Percentiles rank a stretch among this genome's conserved stretches.
These are phyloP conservation scores for Pharmacophagus antenor DNA, from an alignment of 2,888 invertebrate genomes.

Conservation along the genomic window DNA sequence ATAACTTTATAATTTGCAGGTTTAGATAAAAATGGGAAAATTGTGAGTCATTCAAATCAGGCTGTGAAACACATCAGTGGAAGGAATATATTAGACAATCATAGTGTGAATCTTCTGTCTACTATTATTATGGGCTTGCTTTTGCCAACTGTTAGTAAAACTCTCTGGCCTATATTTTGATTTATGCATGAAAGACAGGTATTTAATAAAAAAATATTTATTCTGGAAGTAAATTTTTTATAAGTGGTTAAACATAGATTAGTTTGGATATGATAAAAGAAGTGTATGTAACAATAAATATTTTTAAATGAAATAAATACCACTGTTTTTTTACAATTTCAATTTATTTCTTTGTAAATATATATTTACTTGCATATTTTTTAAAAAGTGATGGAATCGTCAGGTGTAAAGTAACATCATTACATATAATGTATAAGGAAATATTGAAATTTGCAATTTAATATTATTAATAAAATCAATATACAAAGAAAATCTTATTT, in stretches of 20 bases:
- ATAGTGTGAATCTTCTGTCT: constrained; percentile 92
- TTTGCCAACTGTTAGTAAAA: constrained; percentile 82
- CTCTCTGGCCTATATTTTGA: constrained; percentile 55
- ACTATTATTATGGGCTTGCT: constrained; percentile 87
- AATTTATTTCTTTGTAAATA: no score
- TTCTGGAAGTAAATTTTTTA: neutral
- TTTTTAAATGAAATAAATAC: neutral
- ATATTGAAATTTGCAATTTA: no score
- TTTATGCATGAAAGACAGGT: constrained; percentile 23
- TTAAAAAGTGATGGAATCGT: no score
- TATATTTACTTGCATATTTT: no score
- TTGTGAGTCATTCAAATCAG: constrained; percentile 86
- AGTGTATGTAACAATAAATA: neutral
- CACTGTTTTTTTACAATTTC: no score
- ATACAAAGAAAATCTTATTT: no score
- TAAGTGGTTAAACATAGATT: neutral
- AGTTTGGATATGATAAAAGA: neutral
- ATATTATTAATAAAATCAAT: no score
- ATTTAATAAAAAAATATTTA: constrained; percentile 27
- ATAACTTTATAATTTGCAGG: constrained; percentile 73
- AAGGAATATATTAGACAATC: constrained; percentile 88
- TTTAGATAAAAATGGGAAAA: constrained; percentile 83
- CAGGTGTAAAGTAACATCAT: no score
- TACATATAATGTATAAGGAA: no score
- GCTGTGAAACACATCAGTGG: constrained; percentile 89